phyloP scores from a whole-genome alignment of 2,113 vertebrate species.

The Oreotragus oreotragus region DNA sequence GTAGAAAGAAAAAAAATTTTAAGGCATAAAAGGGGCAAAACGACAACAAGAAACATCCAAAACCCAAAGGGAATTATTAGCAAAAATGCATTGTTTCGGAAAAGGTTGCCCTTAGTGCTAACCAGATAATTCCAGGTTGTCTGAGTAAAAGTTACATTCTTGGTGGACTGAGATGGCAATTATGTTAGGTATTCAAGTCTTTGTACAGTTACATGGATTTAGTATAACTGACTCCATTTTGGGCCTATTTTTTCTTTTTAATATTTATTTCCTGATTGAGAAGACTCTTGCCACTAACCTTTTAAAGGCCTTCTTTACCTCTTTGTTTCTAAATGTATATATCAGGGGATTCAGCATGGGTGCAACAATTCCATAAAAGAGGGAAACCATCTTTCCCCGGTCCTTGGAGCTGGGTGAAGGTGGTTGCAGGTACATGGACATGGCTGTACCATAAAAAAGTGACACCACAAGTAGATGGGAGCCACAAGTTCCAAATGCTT shows the following conservation, averaged over 20 bases:
- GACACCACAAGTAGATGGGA: conserved; percentile 53
- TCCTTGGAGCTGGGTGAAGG: conserved; percentile 1
- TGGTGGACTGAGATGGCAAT: neutral
- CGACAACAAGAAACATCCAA: neutral
- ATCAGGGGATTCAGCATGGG: conserved; percentile 63
- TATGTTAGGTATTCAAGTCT: neutral
- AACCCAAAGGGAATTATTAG: neutral
- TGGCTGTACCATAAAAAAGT: conserved; percentile 39
- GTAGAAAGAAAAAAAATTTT: neutral
- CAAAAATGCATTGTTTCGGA: neutral
- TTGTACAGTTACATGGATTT: neutral
- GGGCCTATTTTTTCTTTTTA: neutral
- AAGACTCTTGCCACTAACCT: neutral
- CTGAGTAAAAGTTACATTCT: neutral
- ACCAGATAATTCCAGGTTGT: neutral
- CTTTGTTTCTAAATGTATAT: conserved; percentile 60
- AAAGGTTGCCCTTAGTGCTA: neutral
- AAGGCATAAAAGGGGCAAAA: neutral
- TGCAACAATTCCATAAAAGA: conserved; percentile 54
- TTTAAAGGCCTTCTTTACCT: conserved; percentile 52
- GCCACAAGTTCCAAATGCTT: conserved; percentile 32
- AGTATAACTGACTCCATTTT: neutral
- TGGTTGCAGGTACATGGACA: conserved; percentile 35
- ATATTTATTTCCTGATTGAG: neutral
- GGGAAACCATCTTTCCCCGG: conserved; percentile 37